Evolutionary conservation across 2,797 vertebrate genomes (phyloP).

Genomic region (Pseudotriccus pelzelni): DNA sequence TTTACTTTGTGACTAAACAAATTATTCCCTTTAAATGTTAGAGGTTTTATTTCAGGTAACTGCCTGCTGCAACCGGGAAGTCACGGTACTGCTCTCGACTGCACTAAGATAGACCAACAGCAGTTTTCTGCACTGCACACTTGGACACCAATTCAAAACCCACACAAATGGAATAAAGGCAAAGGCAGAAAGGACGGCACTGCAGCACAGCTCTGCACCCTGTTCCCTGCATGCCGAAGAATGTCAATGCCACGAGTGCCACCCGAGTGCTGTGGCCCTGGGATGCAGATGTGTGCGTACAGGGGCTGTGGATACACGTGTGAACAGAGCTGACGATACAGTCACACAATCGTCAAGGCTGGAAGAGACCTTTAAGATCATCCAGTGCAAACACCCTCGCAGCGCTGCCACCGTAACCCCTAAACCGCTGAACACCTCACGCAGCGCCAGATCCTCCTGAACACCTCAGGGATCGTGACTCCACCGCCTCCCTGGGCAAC

Average conservation of each 20-base stretch:
- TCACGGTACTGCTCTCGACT: neutral
- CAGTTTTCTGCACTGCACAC: neutral
- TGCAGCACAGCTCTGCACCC: neutral
- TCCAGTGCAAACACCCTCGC: no score
- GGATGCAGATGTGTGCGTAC: accelerated
- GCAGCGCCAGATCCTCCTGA: neutral
- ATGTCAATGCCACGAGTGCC: accelerated
- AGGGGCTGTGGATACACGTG: accelerated
- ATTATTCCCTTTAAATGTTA: neutral
- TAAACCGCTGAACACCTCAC: neutral
- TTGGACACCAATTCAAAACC: neutral
- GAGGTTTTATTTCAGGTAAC: neutral
- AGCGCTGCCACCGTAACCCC: neutral
- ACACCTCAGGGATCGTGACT: neutral
- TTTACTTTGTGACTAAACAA: neutral
- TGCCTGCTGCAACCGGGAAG: neutral
- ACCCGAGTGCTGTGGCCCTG: accelerated
- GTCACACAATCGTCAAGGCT: neutral
- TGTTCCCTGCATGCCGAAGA: accelerated
- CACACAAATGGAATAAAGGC: neutral
- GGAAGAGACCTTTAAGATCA: neutral
- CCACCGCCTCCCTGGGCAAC: neutral
- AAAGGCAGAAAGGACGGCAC: neutral
- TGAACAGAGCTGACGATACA: neutral
- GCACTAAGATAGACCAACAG: neutral